phyloP scores from a whole-genome alignment of 2,888 invertebrate species.

The Chironomus riparius region DNA sequence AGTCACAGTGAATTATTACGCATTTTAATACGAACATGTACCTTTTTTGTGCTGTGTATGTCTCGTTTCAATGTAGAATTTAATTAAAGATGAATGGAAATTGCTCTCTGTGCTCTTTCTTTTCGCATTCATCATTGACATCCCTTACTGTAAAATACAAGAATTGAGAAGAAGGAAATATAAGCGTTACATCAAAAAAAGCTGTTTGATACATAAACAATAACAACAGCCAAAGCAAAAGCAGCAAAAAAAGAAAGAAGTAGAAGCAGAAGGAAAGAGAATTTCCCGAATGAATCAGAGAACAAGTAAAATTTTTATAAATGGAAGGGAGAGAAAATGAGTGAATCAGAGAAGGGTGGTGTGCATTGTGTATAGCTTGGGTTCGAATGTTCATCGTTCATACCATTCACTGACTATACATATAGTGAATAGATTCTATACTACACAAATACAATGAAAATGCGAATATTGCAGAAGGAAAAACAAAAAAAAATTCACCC shows the following conservation, averaged over 20 bases:
- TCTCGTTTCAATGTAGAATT: too few species aligned
- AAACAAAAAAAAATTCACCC: conserved; percentile 16
- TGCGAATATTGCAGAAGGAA: background rate
- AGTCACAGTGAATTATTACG: too few species aligned
- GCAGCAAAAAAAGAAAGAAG: too few species aligned
- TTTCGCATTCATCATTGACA: background rate
- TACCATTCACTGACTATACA: background rate
- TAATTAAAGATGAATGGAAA: too few species aligned
- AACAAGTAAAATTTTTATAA: background rate
- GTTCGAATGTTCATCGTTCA: background rate
- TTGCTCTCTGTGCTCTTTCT: too few species aligned
- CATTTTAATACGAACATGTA: too few species aligned
- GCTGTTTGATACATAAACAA: conserved; percentile 25
- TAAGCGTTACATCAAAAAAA: background rate
- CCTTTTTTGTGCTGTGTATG: too few species aligned
- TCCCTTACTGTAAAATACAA: conserved; percentile 1
- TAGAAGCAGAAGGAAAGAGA: background rate
- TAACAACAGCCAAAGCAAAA: background rate
- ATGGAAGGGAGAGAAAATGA: conserved; percentile 5
- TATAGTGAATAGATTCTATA: background rate
- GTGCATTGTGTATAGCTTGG: background rate
- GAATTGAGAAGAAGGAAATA: background rate
- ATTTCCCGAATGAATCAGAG: conserved; percentile 23
- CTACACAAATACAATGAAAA: background rate
- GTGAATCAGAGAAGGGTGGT: background rate